A percentile compares a stretch with the other conserved stretches of the same genome.
These are phyloP conservation scores for Tetragonula carbonaria DNA, from an alignment of 2,888 invertebrate species.

Conservation along the genomic window DNA sequence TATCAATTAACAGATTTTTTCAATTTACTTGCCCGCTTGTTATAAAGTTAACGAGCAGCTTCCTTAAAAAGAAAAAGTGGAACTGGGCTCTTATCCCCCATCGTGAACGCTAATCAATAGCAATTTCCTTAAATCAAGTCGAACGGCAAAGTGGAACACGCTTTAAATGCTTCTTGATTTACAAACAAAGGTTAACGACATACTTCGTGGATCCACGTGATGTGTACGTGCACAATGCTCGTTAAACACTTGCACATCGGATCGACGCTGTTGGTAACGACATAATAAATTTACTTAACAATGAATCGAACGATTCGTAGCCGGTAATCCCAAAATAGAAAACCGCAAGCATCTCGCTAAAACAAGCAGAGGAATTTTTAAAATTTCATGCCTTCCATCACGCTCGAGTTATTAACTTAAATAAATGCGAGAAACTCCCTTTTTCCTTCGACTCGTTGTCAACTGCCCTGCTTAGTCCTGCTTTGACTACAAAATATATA, in stretches of 20 bases:
- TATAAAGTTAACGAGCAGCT: slow-evolving; percentile 46
- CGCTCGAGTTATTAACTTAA: background rate
- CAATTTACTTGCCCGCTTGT: slow-evolving; percentile 19
- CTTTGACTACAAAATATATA: background rate
- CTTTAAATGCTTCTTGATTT: slow-evolving; percentile 53
- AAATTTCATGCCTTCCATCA: background rate
- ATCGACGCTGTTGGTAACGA: background rate
- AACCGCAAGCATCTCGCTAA: background rate
- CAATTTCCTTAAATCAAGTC: slow-evolving; percentile 56
- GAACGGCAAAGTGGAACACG: slow-evolving; percentile 41
- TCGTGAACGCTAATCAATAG: slow-evolving; percentile 47
- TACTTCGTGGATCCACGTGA: slow-evolving; percentile 18
- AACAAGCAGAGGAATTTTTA: background rate
- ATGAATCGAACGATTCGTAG: background rate
- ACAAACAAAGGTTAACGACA: slow-evolving; percentile 44
- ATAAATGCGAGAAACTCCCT: background rate
- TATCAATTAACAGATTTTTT: background rate
- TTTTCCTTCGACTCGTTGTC: background rate
- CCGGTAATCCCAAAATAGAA: background rate
- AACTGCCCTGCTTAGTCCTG: background rate
- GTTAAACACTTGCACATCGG: background rate
- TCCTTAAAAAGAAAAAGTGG: slow-evolving; percentile 47
- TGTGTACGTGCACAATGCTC: background rate
- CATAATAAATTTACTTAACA: background rate
- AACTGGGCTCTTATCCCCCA: slow-evolving; percentile 32